These are phyloP conservation scores for Glyptemys insculpta DNA, from an alignment of 2,797 vertebrate species.

Conservation along the genomic window DNA sequence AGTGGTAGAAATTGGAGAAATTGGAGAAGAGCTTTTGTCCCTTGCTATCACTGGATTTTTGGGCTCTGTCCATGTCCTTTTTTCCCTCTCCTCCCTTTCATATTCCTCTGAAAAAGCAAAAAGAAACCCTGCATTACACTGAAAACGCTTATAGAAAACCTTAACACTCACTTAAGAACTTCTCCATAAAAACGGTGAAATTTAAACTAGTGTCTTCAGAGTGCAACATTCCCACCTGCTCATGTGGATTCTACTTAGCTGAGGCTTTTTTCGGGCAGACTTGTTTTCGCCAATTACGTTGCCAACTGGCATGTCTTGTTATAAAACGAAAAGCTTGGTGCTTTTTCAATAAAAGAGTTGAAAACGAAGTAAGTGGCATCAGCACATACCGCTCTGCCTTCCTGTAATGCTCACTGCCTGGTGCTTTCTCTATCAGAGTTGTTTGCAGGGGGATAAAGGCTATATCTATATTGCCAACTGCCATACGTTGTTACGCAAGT, in stretches of 20 bases:
- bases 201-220: neutral
- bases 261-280: neutral
- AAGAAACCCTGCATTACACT: neutral
- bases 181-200: neutral
- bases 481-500: neutral
- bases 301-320: slow-evolving; percentile 5
- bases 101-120: neutral
- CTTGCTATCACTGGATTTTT: neutral
- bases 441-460: slow-evolving; percentile 15
- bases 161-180: neutral
- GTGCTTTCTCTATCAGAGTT: slow-evolving; percentile 14
- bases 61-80: neutral
- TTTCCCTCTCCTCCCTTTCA: neutral
- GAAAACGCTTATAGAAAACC: neutral
- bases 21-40: rapidly evolving
- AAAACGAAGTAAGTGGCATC: slow-evolving; percentile 27
- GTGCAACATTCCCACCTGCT: neutral
- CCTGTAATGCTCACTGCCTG: slow-evolving; percentile 23
- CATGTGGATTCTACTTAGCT: neutral
- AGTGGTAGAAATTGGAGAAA: neutral
- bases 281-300: neutral
- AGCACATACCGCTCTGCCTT: neutral
- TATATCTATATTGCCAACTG: neutral
- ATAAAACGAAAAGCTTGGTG: slow-evolving; percentile 24
- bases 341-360: slow-evolving; percentile 19